Conservation (phyloP, 2,888 invertebrate species). For the Spisula subtruncata region DNA sequence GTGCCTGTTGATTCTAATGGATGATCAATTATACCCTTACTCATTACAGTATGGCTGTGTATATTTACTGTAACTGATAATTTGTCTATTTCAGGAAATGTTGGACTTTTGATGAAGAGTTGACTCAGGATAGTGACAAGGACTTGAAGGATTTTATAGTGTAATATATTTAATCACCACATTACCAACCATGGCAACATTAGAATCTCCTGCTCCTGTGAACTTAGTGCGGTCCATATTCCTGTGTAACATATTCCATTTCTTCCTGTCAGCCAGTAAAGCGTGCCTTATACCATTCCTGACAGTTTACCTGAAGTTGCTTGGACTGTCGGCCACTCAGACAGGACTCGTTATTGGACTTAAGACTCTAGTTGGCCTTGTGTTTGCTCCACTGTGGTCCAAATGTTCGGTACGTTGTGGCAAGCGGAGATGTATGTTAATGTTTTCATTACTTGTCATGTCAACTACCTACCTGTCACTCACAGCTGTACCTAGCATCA, state of each 20-base stretch:
- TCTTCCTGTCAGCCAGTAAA: slow-evolving; percentile 83
- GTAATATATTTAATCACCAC: not conserved
- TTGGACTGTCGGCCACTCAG: slow-evolving; percentile 83
- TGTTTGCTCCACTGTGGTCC: slow-evolving; percentile 84
- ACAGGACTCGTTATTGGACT: slow-evolving; percentile 82
- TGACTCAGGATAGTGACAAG: not conserved
- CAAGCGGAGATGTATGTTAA: slow-evolving; percentile 80
- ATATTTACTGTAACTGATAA: not conserved
- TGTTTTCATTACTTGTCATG: slow-evolving; percentile 84
- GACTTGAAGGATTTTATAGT: not conserved
- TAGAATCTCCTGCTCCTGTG: slow-evolving; percentile 76
- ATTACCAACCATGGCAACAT: slow-evolving; percentile 58
- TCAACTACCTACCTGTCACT: slow-evolving; percentile 80
- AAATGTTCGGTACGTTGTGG: slow-evolving; percentile 82
- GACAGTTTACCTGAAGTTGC: slow-evolving; percentile 82
- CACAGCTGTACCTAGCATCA: slow-evolving; percentile 76
- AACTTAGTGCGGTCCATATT: slow-evolving; percentile 81
- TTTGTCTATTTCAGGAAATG: slow-evolving; percentile 15
- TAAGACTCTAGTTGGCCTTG: slow-evolving; percentile 81
- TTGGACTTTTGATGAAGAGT: not conserved
- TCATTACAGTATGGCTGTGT: too few relatives aligned
- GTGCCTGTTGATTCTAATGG: too few relatives aligned
- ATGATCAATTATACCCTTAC: too few relatives aligned
- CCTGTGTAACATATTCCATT: slow-evolving; percentile 81
- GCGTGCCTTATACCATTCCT: slow-evolving; percentile 85